Conservation (phyloP, 2,113 vertebrate species). For the Centropristis striata region DNA sequence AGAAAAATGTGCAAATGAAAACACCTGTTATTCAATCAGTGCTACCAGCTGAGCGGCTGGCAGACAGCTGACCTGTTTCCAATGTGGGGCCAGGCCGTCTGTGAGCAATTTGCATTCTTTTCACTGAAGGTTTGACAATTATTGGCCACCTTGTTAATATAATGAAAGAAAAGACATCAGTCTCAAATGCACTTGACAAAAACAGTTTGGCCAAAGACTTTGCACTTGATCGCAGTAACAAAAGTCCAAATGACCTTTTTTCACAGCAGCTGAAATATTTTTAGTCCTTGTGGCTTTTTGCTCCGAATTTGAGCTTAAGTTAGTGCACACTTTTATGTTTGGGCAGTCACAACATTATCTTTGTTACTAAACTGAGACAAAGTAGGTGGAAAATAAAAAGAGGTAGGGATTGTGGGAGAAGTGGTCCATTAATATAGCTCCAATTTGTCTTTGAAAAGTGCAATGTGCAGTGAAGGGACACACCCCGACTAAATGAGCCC, state of each 20-base stretch:
- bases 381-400: conserved; percentile 47
- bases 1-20: conserved; percentile 60
- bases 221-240: not conserved
- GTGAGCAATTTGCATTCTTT: conserved; percentile 79
- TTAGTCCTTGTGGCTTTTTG: not conserved
- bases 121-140: conserved; percentile 45
- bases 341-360: conserved; percentile 10
- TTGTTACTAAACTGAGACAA: conserved; percentile 31
- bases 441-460: conserved; percentile 63
- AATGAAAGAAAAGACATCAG: conserved; percentile 53
- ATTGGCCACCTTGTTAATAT: conserved; percentile 55
- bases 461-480: conserved; percentile 52
- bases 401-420: conserved; percentile 27
- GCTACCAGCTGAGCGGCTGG: conserved; percentile 74
- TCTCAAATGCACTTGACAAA: conserved; percentile 20
- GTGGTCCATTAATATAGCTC: conserved; percentile 46
- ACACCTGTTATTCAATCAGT: conserved; percentile 74
- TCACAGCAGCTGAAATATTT: not conserved
- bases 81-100: conserved; percentile 36
- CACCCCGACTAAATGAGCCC: conserved; percentile 72
- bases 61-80: conserved; percentile 61
- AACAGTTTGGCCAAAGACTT: not conserved
- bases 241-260: not conserved
- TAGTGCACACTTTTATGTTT: conserved; percentile 4
- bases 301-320: not conserved